Percentiles rank a stretch among this genome's conserved stretches.
Conservation (phyloP, 2,797 vertebrate genomes). For the Odontamblyopus lacepedii region DNA sequence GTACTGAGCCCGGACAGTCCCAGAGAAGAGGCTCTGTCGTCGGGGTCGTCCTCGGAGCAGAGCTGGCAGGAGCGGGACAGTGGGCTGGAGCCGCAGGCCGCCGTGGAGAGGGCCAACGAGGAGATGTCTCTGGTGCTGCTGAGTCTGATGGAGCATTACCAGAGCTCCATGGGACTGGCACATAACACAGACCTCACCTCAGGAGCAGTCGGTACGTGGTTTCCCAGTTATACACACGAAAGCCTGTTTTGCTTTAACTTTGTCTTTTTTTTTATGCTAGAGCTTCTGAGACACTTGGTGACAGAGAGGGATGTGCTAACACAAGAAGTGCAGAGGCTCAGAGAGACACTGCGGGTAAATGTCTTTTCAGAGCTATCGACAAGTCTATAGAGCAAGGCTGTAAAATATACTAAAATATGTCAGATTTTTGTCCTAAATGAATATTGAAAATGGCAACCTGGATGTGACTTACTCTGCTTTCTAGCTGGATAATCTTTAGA, state of each 20-base stretch:
- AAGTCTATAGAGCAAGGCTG: background rate
- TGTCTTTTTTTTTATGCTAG: slow-evolving; percentile 24
- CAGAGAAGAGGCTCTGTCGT: slow-evolving; percentile 20
- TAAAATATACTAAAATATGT: background rate
- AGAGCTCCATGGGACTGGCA: slow-evolving; percentile 52
- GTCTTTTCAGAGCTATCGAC: background rate
- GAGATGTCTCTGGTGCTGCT: slow-evolving; percentile 65
- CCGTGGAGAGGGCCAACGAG: slow-evolving; percentile 43
- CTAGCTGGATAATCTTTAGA: too few species aligned
- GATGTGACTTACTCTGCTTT: too few species aligned
- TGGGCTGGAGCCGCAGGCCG: slow-evolving; percentile 58
- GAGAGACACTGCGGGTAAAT: slow-evolving; percentile 72
- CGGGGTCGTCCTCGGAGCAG: slow-evolving; percentile 45
- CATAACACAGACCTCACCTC: slow-evolving; percentile 52
- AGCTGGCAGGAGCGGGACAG: slow-evolving; percentile 69
- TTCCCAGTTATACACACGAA: background rate
- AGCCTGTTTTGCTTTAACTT: background rate
- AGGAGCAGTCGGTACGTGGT: slow-evolving; percentile 67
- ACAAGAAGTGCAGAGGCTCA: slow-evolving; percentile 65
- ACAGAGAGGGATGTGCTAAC: slow-evolving; percentile 69
- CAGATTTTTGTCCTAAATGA: too few species aligned
- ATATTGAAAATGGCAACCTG: too few species aligned
- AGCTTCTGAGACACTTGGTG: slow-evolving; percentile 69
- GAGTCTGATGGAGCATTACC: slow-evolving; percentile 71
- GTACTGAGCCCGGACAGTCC: slow-evolving; percentile 28